Percentiles rank a stretch among this genome's conserved stretches.
phyloP scores from a whole-genome alignment of 2,113 vertebrate genomes.

The Calidris pugnax region DNA sequence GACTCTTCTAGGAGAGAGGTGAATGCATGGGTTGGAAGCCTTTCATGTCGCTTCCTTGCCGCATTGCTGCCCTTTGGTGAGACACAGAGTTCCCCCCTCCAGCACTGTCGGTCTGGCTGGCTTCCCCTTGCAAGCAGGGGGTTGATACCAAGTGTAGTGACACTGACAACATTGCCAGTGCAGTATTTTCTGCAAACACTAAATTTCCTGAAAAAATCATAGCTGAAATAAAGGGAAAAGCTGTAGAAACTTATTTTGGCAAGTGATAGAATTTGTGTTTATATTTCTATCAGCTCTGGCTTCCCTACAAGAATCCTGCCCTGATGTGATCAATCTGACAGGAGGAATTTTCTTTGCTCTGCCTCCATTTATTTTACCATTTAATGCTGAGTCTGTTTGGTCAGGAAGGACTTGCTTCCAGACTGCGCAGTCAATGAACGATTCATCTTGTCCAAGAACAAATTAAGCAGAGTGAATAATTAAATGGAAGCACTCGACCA shows the following conservation, averaged over 20 bases:
- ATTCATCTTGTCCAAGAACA: slow-evolving; percentile 65
- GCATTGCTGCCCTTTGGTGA: neutral
- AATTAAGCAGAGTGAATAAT: slow-evolving; percentile 70
- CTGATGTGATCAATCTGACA: slow-evolving; percentile 29
- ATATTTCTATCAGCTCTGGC: slow-evolving; percentile 27
- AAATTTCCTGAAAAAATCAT: neutral
- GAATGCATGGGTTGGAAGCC: neutral
- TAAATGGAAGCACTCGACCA: slow-evolving; percentile 59
- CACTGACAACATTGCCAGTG: neutral
- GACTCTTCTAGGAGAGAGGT: neutral
- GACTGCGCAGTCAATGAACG: slow-evolving; percentile 30
- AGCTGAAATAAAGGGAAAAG: neutral
- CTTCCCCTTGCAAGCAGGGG: neutral
- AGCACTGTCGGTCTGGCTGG: fast-evolving
- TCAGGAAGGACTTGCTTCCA: slow-evolving; percentile 56
- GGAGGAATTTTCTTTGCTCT: slow-evolving; percentile 34
- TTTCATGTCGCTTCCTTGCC: fast-evolving
- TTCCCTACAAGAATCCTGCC: neutral
- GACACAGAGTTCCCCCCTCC: neutral
- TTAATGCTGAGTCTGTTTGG: slow-evolving; percentile 51
- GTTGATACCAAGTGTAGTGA: neutral
- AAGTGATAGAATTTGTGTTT: neutral
- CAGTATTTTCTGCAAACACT: neutral
- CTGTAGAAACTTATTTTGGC: neutral
- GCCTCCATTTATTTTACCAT: slow-evolving; percentile 51